Evolutionary conservation across 37 sponge, comb jelly and placozoan genomes (phyloP).

Genomic region (Spongilla lacustris): DNA sequence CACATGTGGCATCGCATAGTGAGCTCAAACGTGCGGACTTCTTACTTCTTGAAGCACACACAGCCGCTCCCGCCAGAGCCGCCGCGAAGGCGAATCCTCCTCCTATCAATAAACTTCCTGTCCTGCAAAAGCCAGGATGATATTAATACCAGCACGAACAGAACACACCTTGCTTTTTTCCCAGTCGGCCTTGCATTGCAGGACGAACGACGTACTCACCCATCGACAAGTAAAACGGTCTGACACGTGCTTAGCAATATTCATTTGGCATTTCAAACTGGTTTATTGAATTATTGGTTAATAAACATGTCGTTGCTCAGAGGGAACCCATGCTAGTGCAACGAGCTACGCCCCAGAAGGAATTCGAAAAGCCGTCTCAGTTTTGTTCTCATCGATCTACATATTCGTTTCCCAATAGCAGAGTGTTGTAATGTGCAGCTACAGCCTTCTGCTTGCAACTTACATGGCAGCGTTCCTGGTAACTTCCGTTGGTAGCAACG

Average conservation of each 20-base stretch:
- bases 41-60: constrained; percentile 70
- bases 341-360: neutral
- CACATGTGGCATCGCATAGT: neutral
- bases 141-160: neutral
- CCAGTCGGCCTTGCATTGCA: constrained; percentile 26
- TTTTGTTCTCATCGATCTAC: neutral
- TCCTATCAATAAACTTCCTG: constrained; percentile 80
- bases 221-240: neutral
- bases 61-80: constrained; percentile 87
- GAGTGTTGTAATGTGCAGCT: neutral
- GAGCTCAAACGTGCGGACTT: neutral
- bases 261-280: neutral
- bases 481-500: neutral
- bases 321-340: neutral
- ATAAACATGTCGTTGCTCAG: neutral
- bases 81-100: constrained; percentile 59
- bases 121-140: constrained; percentile 49
- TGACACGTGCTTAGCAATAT: neutral
- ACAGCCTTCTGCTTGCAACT: neutral
- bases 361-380: neutral
- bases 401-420: neutral
- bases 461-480: neutral
- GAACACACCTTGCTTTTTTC: constrained; percentile 15
- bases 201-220: neutral
- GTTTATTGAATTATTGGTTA: neutral